Base-by-base conservation (phyloP, 2,113 vertebrate genomes). In the Lasiurus cinereus region DNA sequence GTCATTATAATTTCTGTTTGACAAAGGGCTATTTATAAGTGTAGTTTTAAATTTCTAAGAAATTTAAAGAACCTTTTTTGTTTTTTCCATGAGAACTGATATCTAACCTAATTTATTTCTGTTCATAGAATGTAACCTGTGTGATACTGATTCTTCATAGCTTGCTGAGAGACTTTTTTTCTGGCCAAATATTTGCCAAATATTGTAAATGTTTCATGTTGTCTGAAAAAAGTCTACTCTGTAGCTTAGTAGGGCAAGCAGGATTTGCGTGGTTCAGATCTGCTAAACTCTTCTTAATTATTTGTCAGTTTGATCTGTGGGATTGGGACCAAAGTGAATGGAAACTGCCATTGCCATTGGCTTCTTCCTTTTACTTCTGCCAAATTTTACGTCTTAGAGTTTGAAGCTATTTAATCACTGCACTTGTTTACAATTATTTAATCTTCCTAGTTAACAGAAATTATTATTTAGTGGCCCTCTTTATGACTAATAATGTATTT, bases 381-480 rank as follows among this genome's bases (percentile, higher is more conserved):
- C 14, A 16, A 1, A 31, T 78, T 67, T 87, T 90, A 50, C 29
- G 31, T 67, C n/a, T n/a, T 67, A n/a, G n/a, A n/a, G 14, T 67
- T 67, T 67, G 12, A 85, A 19, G 1, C 15, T 52, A 18, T 36
- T 91, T 64, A 54, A 62, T 62, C 59, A 56, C 11, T 48, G 27
- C 18, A 54, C 73, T 85, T 29, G 15, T 77, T 85, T 76, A 5
- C 94, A 74, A 91, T 22, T 84, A 27, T 70, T 85, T 66, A 85
- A 46, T 88, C 33, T 85, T 59, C 33, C 22, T 24, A 2, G 16
- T 27, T 10, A 59, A 54, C 88, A 27, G 48, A 54, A 36, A 39
- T 93, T 82, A 56, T 66, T 62, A 46, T 90, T 67, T 86, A 15
- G 16, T 39, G 86, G 67, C 36, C 46, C 14, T 46, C 50, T 50